phyloP scores from a whole-genome alignment of 2,888 invertebrate species.

The Exephanes ischioxanthus region DNA sequence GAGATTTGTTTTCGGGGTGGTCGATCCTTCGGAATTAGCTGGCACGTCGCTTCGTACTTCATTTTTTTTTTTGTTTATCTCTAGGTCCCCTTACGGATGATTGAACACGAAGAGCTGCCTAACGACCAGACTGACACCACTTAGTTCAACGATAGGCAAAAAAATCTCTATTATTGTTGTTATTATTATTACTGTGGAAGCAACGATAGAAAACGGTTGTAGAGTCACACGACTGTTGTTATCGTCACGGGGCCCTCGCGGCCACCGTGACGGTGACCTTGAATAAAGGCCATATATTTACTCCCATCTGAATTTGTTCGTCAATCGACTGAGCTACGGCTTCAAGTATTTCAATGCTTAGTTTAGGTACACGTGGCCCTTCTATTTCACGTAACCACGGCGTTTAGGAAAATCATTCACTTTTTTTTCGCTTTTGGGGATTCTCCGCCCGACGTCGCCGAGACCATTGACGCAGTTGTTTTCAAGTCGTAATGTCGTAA shows the following conservation, averaged over 20 bases:
- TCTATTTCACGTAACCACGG: neutral
- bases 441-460: neutral
- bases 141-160: neutral
- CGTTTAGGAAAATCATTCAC: constrained; percentile 2
- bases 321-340: neutral
- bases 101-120: neutral
- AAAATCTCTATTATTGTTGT: neutral
- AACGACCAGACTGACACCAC: neutral
- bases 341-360: constrained; percentile 1
- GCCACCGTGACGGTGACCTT: neutral
- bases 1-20: constrained; percentile 53
- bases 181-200: neutral
- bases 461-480: neutral
- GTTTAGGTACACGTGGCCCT: neutral
- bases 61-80: neutral
- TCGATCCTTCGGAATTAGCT: constrained; percentile 33
- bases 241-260: no score
- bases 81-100: neutral
- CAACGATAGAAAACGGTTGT: neutral
- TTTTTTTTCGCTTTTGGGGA: neutral
- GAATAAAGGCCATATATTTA: constrained; percentile 1
- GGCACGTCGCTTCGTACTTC: constrained; percentile 4
- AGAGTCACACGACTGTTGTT: neutral
- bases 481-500: neutral
- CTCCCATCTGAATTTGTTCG: neutral